phyloP scores from a whole-genome alignment of 2,113 vertebrate species.

The Grus americana region DNA sequence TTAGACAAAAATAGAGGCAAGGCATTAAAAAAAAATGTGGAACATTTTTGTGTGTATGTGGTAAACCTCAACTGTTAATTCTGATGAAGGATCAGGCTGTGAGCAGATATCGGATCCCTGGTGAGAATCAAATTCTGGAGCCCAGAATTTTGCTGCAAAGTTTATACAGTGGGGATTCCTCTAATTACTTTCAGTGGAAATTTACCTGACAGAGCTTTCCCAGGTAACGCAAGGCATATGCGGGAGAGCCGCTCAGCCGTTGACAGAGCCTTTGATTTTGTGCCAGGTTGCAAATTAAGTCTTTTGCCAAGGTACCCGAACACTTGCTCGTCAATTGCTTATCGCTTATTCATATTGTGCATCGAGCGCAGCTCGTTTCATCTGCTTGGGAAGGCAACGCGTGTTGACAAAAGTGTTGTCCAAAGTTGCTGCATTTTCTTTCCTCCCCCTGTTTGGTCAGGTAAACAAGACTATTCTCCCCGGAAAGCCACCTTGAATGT shows the following conservation, averaged over 20 bases:
- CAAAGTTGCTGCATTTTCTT: neutral
- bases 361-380: neutral
- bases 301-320: slow-evolving; percentile 67
- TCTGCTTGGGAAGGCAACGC: slow-evolving; percentile 1
- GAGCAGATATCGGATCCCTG: slow-evolving; percentile 56
- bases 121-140: slow-evolving; percentile 56
- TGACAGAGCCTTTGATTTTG: slow-evolving; percentile 77
- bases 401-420: neutral
- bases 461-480: slow-evolving; percentile 1
- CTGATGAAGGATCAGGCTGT: slow-evolving; percentile 42
- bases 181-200: slow-evolving; percentile 80
- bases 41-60: neutral
- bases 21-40: slow-evolving; percentile 18
- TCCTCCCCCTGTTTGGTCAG: slow-evolving; percentile 11
- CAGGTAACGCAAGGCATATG: slow-evolving; percentile 56
- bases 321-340: slow-evolving; percentile 54
- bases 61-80: slow-evolving; percentile 27
- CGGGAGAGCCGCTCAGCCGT: slow-evolving; percentile 33
- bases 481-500: neutral
- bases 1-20: neutral
- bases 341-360: slow-evolving; percentile 48
- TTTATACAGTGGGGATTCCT: slow-evolving; percentile 68
- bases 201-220: slow-evolving; percentile 69
- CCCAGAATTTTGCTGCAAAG: slow-evolving; percentile 57
- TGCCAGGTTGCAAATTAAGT: slow-evolving; percentile 74